These are phyloP conservation scores for Ptychochromis oligacanthus DNA, from an alignment of 2,113 vertebrate genomes.

Conservation along the genomic window DNA sequence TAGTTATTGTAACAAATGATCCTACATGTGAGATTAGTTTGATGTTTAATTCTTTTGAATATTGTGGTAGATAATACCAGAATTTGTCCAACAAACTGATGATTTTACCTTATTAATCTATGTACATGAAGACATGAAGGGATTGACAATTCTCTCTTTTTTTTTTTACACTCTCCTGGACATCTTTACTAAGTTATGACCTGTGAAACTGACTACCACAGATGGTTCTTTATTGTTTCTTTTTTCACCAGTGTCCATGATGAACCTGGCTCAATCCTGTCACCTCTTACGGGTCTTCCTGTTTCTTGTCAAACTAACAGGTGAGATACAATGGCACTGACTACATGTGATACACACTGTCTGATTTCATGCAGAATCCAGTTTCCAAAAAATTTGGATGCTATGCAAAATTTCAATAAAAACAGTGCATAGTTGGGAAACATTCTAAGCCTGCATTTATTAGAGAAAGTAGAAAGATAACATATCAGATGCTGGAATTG, in stretches of 20 bases:
- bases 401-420: background rate
- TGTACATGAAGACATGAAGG: background rate
- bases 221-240: background rate
- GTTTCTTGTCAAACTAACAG: constrained; percentile 38
- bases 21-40: background rate
- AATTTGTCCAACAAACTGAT: background rate
- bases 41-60: background rate
- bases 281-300: constrained; percentile 54
- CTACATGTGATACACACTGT: background rate
- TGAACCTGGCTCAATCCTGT: constrained; percentile 37
- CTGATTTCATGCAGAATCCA: background rate
- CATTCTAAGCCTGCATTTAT: too few species aligned
- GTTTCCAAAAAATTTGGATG: background rate
- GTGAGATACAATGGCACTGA: constrained; percentile 39
- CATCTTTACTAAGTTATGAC: background rate
- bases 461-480: background rate
- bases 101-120: background rate
- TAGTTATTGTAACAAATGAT: background rate
- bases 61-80: background rate
- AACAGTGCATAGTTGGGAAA: too few species aligned
- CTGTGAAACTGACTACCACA: background rate
- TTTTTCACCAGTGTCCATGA: constrained; percentile 33
- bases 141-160: background rate
- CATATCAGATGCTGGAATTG: background rate
- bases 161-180: background rate